Conservation (phyloP, 2,797 vertebrate genomes). For the Mus caroli region DNA sequence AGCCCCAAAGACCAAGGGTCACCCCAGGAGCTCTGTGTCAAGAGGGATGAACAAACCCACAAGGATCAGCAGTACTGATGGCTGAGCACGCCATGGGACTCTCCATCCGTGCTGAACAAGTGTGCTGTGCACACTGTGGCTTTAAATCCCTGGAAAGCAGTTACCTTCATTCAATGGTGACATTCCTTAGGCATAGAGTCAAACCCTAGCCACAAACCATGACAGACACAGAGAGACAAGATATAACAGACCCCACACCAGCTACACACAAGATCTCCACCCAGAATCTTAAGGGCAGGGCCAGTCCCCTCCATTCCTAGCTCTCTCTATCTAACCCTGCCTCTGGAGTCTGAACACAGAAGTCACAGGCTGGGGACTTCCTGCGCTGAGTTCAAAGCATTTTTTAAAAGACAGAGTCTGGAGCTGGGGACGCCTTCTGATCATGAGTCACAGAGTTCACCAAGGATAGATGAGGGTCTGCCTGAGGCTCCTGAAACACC, state of each 20-base stretch:
- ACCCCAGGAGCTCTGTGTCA: neutral
- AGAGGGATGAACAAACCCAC: too few species aligned
- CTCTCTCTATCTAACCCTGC: neutral
- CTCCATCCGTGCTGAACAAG: neutral
- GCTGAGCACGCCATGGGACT: fast-evolving
- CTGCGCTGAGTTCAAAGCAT: neutral
- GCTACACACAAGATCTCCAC: neutral
- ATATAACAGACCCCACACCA: neutral
- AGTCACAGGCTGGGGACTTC: neutral
- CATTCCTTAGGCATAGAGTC: neutral
- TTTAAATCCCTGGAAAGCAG: too few species aligned
- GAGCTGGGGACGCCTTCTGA: neutral
- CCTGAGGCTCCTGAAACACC: neutral
- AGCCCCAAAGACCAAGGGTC: neutral
- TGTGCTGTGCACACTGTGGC: too few species aligned
- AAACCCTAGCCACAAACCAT: neutral
- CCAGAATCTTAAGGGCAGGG: neutral
- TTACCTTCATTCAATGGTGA: too few species aligned
- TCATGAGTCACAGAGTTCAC: neutral
- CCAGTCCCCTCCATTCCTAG: neutral
- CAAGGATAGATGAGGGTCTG: neutral
- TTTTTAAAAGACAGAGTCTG: neutral
- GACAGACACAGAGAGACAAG: neutral
- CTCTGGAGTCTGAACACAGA: neutral
- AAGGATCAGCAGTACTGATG: neutral